Evolutionary conservation across 2,888 invertebrate species (phyloP).

Genomic region (Oxycera nigricornis): DNA sequence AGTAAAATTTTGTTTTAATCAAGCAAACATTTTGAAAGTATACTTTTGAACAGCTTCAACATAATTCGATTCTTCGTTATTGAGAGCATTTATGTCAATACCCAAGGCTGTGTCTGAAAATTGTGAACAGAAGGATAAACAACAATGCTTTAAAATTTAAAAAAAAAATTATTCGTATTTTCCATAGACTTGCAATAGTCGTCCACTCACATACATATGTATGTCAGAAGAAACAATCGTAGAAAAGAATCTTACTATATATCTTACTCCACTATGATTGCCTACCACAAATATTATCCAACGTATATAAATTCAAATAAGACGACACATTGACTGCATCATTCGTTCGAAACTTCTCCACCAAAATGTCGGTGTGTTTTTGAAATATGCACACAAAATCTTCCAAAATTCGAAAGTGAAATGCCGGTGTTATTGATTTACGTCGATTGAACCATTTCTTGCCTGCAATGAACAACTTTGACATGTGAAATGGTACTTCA

Average conservation of each 20-base stretch:
- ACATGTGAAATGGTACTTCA: no score
- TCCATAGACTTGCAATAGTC: no score
- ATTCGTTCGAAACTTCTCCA: constrained; percentile 57
- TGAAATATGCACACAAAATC: constrained; percentile 73
- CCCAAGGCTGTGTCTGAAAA: constrained; percentile 77
- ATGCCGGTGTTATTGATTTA: constrained; percentile 74
- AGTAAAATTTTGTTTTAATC: neutral
- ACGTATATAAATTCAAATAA: constrained; percentile 60
- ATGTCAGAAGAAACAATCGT: no score
- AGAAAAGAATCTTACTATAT: no score
- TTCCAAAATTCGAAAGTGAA: constrained; percentile 76
- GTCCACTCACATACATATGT: no score
- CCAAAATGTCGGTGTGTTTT: constrained; percentile 65
- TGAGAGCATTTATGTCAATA: constrained; percentile 71
- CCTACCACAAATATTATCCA: constrained; percentile 44
- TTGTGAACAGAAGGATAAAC: neutral
- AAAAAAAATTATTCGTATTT: no score
- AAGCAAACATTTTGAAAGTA: constrained; percentile 53
- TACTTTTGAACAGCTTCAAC: constrained; percentile 71
- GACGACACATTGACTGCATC: constrained; percentile 64
- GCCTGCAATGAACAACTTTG: constrained; percentile 11
- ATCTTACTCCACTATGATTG: no score
- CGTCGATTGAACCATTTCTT: constrained; percentile 68
- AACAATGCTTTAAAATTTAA: no score
- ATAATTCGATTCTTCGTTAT: constrained; percentile 69